phyloP scores from a whole-genome alignment of 2,888 invertebrate species.

The Melieria picta region DNA sequence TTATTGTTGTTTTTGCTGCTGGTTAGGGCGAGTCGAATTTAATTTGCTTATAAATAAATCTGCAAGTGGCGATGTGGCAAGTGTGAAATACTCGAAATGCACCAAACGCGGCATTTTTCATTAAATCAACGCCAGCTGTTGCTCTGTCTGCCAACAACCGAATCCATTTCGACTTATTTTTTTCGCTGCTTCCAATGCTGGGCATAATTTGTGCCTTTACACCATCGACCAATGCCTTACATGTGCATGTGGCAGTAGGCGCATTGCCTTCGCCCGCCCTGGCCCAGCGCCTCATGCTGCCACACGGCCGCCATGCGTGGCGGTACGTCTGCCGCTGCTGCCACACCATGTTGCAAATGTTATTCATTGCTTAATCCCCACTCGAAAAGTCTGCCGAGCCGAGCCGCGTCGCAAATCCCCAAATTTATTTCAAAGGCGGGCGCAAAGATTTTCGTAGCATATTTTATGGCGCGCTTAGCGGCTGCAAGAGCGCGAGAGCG shows the following conservation, averaged over 20 bases:
- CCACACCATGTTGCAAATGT: conserved; percentile 27
- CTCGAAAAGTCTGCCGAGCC: conserved; percentile 12
- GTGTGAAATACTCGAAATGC: too few relatives aligned
- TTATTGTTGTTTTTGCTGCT: too few relatives aligned
- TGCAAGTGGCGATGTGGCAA: neutral
- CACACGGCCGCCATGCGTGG: neutral
- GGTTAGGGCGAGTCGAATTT: neutral
- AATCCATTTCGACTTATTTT: too few relatives aligned
- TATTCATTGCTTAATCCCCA: conserved; percentile 37
- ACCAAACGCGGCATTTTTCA: neutral
- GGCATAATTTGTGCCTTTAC: neutral
- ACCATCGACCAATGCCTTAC: neutral
- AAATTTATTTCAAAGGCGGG: conserved; percentile 28
- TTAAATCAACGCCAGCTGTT: conserved; percentile 18
- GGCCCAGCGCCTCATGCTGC: neutral
- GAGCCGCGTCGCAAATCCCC: conserved; percentile 20
- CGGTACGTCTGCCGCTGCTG: conserved; percentile 14
- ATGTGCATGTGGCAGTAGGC: too few relatives aligned
- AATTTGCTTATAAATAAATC: neutral
- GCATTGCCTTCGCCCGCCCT: neutral
- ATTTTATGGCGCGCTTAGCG: conserved; percentile 13
- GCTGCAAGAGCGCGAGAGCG: conserved; percentile 6
- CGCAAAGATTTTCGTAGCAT: conserved; percentile 22
- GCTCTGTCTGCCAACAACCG: conserved; percentile 1
- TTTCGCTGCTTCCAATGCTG: too few relatives aligned